Percentiles rank a stretch among this genome's conserved stretches.
These are phyloP conservation scores for Drosophila eohydei DNA, from an alignment of 2,888 invertebrate species.

Conservation along the genomic window DNA sequence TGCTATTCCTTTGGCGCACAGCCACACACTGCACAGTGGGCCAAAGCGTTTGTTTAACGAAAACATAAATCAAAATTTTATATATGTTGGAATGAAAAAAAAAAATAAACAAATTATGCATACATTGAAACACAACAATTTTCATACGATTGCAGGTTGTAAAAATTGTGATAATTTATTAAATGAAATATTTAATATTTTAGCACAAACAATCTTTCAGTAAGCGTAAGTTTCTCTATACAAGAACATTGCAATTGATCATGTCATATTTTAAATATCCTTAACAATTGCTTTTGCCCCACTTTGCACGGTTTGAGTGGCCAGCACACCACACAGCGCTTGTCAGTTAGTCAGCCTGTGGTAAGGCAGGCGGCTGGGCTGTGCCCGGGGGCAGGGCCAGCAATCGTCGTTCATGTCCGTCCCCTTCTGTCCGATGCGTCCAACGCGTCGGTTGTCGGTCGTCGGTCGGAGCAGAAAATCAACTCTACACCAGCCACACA, in stretches of 20 bases:
- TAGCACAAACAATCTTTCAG: too few relatives aligned
- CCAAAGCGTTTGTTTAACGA: neutral
- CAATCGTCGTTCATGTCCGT: constrained; percentile 44
- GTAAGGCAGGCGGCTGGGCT: constrained; percentile 35
- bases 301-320: constrained; percentile 47
- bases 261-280: neutral
- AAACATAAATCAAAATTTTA: too few relatives aligned
- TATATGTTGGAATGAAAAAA: too few relatives aligned
- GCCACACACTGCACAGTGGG: constrained; percentile 64
- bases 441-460: constrained; percentile 53
- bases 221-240: too few relatives aligned
- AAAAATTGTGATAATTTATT: too few relatives aligned
- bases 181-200: too few relatives aligned
- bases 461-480: constrained; percentile 51
- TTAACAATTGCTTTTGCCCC: constrained; percentile 18
- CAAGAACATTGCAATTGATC: neutral
- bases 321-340: constrained; percentile 54
- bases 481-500: constrained; percentile 65
- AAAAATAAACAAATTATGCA: too few relatives aligned
- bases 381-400: constrained; percentile 50
- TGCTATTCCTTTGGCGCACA: constrained; percentile 43
- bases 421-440: constrained; percentile 66
- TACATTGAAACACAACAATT: too few relatives aligned
- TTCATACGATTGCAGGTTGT: too few relatives aligned
- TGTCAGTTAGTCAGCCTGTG: constrained; percentile 75